Base-by-base conservation (phyloP, 2,888 invertebrate genomes). In the Ochlodes sylvanus region DNA sequence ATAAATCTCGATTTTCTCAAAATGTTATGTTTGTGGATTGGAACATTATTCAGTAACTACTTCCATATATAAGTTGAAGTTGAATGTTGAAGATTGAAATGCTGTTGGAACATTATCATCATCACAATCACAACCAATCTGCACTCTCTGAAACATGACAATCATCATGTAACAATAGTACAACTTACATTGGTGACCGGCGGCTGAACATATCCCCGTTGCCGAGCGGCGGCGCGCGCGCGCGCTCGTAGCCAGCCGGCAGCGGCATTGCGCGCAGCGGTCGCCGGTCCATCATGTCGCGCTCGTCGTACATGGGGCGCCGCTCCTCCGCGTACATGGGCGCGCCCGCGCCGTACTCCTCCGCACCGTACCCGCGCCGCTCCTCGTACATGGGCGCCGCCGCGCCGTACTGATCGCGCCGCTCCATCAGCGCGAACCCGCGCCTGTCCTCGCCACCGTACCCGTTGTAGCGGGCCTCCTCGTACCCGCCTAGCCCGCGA, bases 151-250 rank as follows among this genome's bases (percentile, higher is more conserved):
- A 27, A 27, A 27, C 27, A 27, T 27, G 27, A 27, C 10, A 9
- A 7, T 38, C 2, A 10, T 2, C 2, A 38, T 9, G 10, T 38
- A 38, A 38, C 10, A 9, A 44, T 32, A 2, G 19, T 6, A 3
- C 7, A 32, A 85, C 89, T 86, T 55, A 90, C 90, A 91, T 90
- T 61, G 79, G 75, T 60, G 90, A 88, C 71, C 94, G 85, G 69
- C 94, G 82, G 80, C 92, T 93, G 81, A 90, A 94, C 91, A 94
- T 93, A 70, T 90, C 90, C 7, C 90, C 91, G 69, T 90, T 91
- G 73, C 87, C 87, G 82, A 89, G 84, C 42, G 86, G 85, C 19
- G 84, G 83, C 0, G 84, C 75, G 7, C 89, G 76, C 66, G 66
- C 34, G 7, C 89, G 82, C 41, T 90, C 90, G 72, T 87, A 88